Conservation (phyloP, 2,113 vertebrate genomes). For the Salvator merianae region DNA sequence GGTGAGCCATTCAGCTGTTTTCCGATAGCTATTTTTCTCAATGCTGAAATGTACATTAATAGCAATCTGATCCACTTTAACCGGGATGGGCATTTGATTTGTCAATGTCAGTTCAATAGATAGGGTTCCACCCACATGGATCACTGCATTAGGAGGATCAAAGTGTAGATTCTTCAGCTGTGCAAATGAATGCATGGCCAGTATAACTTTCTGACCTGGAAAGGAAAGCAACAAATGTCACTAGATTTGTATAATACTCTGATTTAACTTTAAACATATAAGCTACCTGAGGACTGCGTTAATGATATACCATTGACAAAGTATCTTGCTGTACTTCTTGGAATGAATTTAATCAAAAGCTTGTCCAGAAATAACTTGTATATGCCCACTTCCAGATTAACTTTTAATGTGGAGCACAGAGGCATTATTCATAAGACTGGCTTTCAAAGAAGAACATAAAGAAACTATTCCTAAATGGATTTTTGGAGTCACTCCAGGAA, state of each 20-base stretch:
- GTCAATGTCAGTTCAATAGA: constrained; percentile 84
- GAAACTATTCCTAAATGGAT: too few species aligned
- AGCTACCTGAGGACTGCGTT: too few species aligned
- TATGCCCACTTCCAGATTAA: too few species aligned
- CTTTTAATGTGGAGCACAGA: too few species aligned
- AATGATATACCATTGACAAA: too few species aligned
- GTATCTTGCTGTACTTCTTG: too few species aligned
- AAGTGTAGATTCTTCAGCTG: constrained; percentile 87
- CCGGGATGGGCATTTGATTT: constrained; percentile 88
- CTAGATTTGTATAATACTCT: not conserved
- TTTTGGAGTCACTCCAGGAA: too few species aligned
- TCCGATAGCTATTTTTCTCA: constrained; percentile 84
- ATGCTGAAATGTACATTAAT: constrained; percentile 86
- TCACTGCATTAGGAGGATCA: constrained; percentile 82
- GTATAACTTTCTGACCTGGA: constrained; percentile 78
- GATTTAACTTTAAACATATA: too few species aligned
- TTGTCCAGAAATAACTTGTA: too few species aligned
- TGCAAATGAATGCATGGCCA: constrained; percentile 88
- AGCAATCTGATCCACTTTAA: constrained; percentile 84
- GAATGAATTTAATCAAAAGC: too few species aligned
- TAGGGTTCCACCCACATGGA: constrained; percentile 88
- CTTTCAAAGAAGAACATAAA: too few species aligned
- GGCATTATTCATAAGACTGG: too few species aligned
- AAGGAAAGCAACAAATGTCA: not conserved
- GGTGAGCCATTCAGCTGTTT: constrained; percentile 80